phyloP scores from a whole-genome alignment of 2,888 invertebrate species.

The Synanthedon myopaeformis region DNA sequence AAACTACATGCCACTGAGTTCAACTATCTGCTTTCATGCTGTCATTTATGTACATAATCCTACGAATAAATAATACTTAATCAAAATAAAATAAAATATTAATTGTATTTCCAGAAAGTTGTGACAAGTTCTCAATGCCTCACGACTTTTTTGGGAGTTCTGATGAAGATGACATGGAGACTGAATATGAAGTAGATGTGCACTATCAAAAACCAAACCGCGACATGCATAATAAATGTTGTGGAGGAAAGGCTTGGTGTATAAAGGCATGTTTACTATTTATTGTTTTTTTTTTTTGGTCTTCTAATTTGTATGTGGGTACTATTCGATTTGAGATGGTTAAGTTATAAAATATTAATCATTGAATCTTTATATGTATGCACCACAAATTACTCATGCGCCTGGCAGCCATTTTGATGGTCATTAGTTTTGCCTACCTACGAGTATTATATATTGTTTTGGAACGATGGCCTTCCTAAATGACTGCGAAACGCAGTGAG shows the following conservation, averaged over 20 bases:
- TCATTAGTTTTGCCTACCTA: too few relatives aligned
- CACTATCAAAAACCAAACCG: slow-evolving; percentile 46
- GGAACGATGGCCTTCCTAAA: too few relatives aligned
- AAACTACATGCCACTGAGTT: neutral
- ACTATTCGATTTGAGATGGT: too few relatives aligned
- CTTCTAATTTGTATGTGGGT: too few relatives aligned
- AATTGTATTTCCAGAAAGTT: neutral
- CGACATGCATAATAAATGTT: slow-evolving; percentile 88
- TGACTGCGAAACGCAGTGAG: too few relatives aligned
- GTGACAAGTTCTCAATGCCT: slow-evolving; percentile 38
- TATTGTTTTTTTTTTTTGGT: too few relatives aligned
- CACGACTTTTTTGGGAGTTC: slow-evolving; percentile 58
- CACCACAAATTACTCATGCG: too few relatives aligned
- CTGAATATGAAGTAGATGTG: slow-evolving; percentile 48
- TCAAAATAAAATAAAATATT: neutral
- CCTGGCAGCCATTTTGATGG: too few relatives aligned
- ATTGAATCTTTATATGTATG: too few relatives aligned
- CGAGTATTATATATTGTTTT: too few relatives aligned
- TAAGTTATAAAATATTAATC: too few relatives aligned
- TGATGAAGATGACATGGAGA: slow-evolving; percentile 60
- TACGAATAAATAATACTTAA: too few relatives aligned
- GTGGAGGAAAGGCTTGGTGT: slow-evolving; percentile 88
- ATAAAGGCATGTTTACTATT: slow-evolving; percentile 71
- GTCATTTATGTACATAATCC: neutral
- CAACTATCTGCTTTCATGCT: neutral